Conservation (phyloP, 1,140 invertebrate genomes). For the Archegozetes longisetosus region DNA sequence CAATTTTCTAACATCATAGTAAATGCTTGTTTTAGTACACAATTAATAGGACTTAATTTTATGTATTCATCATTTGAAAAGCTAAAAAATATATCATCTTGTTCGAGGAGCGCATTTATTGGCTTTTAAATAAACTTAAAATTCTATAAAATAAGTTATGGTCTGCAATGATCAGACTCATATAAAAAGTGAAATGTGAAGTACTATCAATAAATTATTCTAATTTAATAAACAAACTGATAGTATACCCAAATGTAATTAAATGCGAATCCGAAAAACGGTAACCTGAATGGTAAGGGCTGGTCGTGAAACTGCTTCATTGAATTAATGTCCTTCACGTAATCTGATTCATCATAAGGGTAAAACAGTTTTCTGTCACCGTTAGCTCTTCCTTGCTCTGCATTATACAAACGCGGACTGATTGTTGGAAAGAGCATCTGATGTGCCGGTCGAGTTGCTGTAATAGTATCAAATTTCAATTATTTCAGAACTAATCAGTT, state of each 20-base stretch:
- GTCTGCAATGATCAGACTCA: not conserved
- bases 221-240: not conserved
- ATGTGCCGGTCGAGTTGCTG: not conserved
- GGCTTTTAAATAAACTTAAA: not conserved
- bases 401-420: not conserved
- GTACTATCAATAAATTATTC: not conserved
- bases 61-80: no score
- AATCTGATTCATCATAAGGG: conserved; percentile 16
- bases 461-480: no score
- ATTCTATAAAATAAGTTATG: not conserved
- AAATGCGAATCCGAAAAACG: conserved; percentile 79
- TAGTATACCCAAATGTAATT: conserved; percentile 73
- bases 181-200: not conserved
- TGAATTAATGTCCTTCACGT: conserved; percentile 16
- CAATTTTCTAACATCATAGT: no score
- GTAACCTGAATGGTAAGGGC: conserved; percentile 52
- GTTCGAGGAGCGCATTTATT: not conserved
- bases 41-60: no score
- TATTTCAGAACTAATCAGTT: no score
- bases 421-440: not conserved
- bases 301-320: conserved; percentile 25
- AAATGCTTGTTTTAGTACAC: no score
- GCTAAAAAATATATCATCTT: no score
- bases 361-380: conserved; percentile 16
- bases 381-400: not conserved